Evolutionary conservation across 2,888 invertebrate species (phyloP).

Genomic region (Galeopsomyia nigrocyanea): DNA sequence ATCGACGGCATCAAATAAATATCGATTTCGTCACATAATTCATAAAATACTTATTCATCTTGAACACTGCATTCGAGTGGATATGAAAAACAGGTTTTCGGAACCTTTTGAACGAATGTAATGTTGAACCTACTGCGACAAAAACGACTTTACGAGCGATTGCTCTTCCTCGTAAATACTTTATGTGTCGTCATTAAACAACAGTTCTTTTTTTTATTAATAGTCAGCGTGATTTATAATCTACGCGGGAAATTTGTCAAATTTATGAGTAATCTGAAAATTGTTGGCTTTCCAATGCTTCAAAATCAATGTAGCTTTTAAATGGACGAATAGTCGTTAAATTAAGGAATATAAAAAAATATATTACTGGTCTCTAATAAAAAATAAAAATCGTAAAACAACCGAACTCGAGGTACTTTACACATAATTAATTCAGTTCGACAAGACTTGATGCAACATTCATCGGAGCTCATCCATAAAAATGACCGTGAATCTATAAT

Average conservation of each 20-base stretch:
- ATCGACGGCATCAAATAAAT: too few relatives aligned
- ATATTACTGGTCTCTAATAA: slow-evolving; percentile 30
- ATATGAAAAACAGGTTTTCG: slow-evolving; percentile 27
- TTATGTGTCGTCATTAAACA: background rate
- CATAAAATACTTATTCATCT: too few relatives aligned
- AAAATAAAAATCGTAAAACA: background rate
- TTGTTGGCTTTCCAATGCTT: slow-evolving; percentile 17
- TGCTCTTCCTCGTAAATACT: background rate
- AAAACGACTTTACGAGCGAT: slow-evolving; percentile 37
- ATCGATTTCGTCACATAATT: too few relatives aligned
- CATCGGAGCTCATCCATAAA: too few relatives aligned
- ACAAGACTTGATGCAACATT: too few relatives aligned
- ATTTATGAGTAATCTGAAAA: slow-evolving; percentile 43
- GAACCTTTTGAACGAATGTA: slow-evolving; percentile 31
- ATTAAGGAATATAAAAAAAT: background rate
- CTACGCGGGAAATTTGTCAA: slow-evolving; percentile 34
- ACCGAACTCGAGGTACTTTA: too few relatives aligned
- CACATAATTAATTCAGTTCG: too few relatives aligned
- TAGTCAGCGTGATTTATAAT: slow-evolving; percentile 31
- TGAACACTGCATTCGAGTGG: background rate
- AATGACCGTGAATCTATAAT: too few relatives aligned
- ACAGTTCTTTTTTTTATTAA: slow-evolving; percentile 8
- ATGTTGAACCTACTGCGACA: slow-evolving; percentile 6
- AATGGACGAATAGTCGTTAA: slow-evolving; percentile 25
- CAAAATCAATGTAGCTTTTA: slow-evolving; percentile 34